These are phyloP conservation scores for Agelaius phoeniceus DNA, from an alignment of 2,113 vertebrate genomes.

Conservation along the genomic window DNA sequence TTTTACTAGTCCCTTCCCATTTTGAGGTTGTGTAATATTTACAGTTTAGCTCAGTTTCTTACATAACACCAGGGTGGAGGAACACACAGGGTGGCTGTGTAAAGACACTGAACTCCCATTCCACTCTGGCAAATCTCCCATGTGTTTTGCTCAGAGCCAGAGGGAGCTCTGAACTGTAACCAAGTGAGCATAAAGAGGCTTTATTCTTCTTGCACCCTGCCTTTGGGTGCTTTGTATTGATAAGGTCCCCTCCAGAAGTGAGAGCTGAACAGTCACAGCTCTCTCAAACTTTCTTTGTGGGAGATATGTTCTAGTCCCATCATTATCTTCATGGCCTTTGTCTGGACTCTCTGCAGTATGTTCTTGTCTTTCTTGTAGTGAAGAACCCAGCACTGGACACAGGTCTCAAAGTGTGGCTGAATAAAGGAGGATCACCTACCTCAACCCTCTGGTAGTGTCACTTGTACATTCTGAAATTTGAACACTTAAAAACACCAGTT, in stretches of 20 bases:
- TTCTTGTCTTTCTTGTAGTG: neutral
- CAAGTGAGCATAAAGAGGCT: neutral
- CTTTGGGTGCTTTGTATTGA: neutral
- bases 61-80: neutral
- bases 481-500: neutral
- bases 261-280: neutral
- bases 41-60: conserved; percentile 30
- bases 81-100: neutral
- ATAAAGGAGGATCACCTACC: neutral
- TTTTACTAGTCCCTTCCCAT: conserved; percentile 26
- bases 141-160: neutral
- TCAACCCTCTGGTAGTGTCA: neutral
- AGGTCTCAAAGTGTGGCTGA: neutral
- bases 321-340: neutral
- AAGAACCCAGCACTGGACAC: neutral
- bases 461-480: neutral
- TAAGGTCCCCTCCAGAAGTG: neutral
- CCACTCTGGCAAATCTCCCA: neutral
- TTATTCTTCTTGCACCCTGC: neutral
- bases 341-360: neutral
- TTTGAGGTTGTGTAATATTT: conserved; percentile 1
- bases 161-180: neutral
- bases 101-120: neutral
- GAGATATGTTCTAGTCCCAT: neutral
- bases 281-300: neutral